Conservation (phyloP, 2,113 vertebrate genomes). For the Anser brachyrhynchus region DNA sequence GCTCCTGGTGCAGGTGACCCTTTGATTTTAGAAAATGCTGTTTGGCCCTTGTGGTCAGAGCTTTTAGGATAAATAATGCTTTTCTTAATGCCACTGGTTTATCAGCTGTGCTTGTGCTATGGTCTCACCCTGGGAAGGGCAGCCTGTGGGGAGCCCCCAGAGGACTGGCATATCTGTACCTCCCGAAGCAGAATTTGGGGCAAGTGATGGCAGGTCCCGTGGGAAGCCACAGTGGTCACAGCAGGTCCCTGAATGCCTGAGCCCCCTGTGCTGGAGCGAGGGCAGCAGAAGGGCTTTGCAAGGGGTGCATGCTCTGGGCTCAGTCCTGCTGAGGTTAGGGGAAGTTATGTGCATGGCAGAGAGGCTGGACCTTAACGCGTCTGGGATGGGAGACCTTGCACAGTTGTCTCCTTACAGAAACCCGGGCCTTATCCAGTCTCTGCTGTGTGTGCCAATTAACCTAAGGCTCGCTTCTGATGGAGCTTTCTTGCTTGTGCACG, state of each 20-base stretch:
- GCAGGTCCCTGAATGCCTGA: background rate
- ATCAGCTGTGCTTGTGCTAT: background rate
- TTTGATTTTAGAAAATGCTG: background rate
- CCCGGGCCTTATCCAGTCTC: background rate
- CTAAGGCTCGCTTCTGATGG: background rate
- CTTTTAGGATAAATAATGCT: background rate
- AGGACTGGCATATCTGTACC: background rate
- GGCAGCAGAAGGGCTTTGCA: background rate
- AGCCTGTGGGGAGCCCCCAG: background rate
- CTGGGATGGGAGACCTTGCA: background rate
- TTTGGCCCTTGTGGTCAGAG: background rate
- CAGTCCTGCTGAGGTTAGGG: background rate
- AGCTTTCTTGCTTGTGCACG: background rate
- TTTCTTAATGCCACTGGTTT: background rate
- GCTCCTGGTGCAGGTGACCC: fast-evolving
- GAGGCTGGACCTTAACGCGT: background rate
- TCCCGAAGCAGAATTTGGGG: background rate
- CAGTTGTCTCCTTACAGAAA: background rate
- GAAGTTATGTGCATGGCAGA: background rate
- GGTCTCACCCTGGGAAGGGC: background rate
- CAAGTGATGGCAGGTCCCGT: background rate
- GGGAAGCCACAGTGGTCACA: background rate
- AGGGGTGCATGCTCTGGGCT: background rate
- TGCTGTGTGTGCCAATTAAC: background rate
- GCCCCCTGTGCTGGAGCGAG: background rate